Base-by-base conservation (phyloP, 1,140 invertebrate species). In the Neodiprion pinetum region DNA sequence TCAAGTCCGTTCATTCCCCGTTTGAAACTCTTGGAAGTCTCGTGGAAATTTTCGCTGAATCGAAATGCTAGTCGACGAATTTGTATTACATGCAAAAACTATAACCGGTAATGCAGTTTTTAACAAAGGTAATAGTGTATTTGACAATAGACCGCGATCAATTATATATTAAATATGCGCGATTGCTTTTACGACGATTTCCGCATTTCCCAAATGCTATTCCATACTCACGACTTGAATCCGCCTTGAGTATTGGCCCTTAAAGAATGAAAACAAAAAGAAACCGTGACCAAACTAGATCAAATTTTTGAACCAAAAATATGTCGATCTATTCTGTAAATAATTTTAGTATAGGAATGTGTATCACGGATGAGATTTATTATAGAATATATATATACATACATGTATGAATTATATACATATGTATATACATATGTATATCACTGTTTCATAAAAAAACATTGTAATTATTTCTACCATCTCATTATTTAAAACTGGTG, bases 371-470 rank as follows among this genome's bases (percentile, higher is more conserved):
- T 79, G 80, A 75, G 77, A 82, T 80, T 79, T 82, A 82, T 76
- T 77, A 82, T 82, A 82, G 78, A 69, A 69, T 40, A 61, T 61
- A 9, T 61, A 40, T 40, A 40, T 40, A 40, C 5, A 40, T 40
- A 40, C 1, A 40, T 61, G 28, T 3, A 40, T 40, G 5, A 40
- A 40, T 2, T 40, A 40, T 40, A 40, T 40, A 0, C 5, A 61
- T 61, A 61, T 61, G n/a, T 61, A 61, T 61, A 61, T 9, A 82
- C 79, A 82, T 78, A 76, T 82, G 81, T 82, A 82, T 76, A 80
- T 76, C 82, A 82, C 82, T 82, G 81, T 82, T 82, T 82, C 78
- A 74, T 82, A 82, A 81, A 81, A 79, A 80, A 79, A 65, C 28
- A 40, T 40, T 5, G 1, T 40, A 40, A 40, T 40, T 40, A 40